Conservation (phyloP, 2,888 invertebrate genomes). For the Allacma fusca region DNA sequence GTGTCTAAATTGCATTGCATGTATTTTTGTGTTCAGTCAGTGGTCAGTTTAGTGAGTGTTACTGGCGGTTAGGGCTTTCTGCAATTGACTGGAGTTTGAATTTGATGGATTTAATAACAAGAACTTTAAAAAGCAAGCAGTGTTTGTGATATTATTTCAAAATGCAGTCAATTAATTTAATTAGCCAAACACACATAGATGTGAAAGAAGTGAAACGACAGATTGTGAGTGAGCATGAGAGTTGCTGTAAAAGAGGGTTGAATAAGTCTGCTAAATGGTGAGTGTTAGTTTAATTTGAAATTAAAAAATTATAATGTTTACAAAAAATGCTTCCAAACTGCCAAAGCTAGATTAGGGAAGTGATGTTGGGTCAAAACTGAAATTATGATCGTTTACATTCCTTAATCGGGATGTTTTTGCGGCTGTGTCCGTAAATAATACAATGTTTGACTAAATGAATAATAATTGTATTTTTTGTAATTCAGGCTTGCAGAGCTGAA, state of each 20-base stretch:
- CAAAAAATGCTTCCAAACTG: conserved; percentile 8
- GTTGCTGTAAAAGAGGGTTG: conserved; percentile 82
- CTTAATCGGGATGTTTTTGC: background rate
- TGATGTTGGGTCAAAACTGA: no score
- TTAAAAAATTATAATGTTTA: background rate
- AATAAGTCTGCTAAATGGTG: conserved; percentile 84
- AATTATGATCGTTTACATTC: no score
- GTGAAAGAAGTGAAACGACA: conserved; percentile 73
- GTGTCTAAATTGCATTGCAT: no score
- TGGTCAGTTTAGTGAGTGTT: no score
- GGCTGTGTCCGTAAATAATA: no score
- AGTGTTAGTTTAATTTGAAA: conserved; percentile 41
- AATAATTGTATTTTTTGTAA: conserved; percentile 31
- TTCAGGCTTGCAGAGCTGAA: conserved; percentile 80
- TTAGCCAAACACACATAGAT: conserved; percentile 63
- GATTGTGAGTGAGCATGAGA: conserved; percentile 72
- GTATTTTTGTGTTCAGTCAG: no score
- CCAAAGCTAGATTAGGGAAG: background rate
- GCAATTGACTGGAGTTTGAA: no score
- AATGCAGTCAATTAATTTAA: conserved; percentile 1
- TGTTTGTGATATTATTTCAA: background rate
- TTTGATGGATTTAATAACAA: no score
- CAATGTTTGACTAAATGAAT: no score
- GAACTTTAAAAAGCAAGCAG: no score
- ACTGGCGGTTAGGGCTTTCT: no score